These are phyloP conservation scores for Umimayanthus chanpuru DNA, from an alignment of 92 coral and sea anemone species.

Conservation along the genomic window DNA sequence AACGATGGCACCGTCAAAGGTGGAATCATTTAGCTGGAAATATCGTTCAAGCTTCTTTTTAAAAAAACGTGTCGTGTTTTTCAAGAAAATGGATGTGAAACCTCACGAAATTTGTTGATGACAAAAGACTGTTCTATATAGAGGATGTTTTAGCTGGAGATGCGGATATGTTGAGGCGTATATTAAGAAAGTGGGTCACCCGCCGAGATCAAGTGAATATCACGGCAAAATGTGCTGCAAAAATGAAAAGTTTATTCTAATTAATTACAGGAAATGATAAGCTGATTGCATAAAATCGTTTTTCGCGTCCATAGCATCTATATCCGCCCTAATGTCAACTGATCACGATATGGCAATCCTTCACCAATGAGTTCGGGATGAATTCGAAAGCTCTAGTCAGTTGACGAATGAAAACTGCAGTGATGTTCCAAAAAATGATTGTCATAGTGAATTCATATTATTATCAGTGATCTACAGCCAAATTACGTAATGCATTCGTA, in stretches of 20 bases:
- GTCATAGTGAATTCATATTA: no score
- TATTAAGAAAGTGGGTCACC: background rate
- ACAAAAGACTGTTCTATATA: background rate
- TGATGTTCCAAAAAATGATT: background rate
- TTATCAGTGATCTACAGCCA: no score
- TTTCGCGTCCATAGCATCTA: background rate
- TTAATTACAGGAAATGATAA: slow-evolving; percentile 6
- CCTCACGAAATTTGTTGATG: background rate
- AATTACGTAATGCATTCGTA: no score
- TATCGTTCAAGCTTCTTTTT: background rate
- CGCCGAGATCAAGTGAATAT: background rate
- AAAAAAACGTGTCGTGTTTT: background rate
- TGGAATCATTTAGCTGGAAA: background rate
- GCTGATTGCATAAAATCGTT: background rate
- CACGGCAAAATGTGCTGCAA: background rate
- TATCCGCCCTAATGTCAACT: no score
- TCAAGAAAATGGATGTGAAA: background rate
- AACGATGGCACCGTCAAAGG: background rate
- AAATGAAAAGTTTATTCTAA: background rate
- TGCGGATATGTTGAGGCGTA: background rate
- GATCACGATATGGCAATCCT: background rate
- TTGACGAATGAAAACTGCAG: background rate
- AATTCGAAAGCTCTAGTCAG: background rate
- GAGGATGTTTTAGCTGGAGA: background rate
- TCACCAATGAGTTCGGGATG: background rate